phyloP scores from a whole-genome alignment of 2,888 invertebrate species.

The Xanthostigma xanthostigma region DNA sequence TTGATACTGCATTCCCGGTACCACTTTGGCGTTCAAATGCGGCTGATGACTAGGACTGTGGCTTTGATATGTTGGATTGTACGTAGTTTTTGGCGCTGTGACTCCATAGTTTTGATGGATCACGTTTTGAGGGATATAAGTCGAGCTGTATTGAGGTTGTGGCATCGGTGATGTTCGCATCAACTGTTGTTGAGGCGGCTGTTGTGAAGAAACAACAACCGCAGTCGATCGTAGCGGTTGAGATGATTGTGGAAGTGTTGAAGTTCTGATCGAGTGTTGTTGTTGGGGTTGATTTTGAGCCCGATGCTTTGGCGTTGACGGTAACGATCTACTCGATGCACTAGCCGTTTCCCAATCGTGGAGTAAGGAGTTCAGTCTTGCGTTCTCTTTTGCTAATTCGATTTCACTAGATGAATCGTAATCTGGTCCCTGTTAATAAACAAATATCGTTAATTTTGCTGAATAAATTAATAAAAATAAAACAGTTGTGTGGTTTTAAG shows the following conservation, averaged over 20 bases:
- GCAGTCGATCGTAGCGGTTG: conserved; percentile 3
- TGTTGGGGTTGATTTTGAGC: conserved; percentile 14
- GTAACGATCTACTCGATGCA: conserved; percentile 36
- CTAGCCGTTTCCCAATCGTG: conserved; percentile 67
- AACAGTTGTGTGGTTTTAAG: too few species aligned
- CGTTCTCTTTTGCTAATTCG: conserved; percentile 52
- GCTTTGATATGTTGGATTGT: conserved; percentile 4
- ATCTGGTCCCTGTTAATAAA: conserved; percentile 51
- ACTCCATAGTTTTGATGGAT: conserved; percentile 28
- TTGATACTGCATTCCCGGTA: conserved; percentile 24
- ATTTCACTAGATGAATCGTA: conserved; percentile 66
- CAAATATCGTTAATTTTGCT: not conserved
- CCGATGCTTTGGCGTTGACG: conserved; percentile 34
- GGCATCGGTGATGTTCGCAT: conserved; percentile 3
- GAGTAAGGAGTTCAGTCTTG: conserved; percentile 48
- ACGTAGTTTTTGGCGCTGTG: conserved; percentile 14
- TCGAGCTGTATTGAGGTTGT: conserved; percentile 7
- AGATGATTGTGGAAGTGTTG: not conserved
- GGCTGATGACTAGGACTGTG: conserved; percentile 9
- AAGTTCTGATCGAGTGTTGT: conserved; percentile 1
- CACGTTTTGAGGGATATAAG: conserved; percentile 23
- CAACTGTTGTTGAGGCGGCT: conserved; percentile 11
- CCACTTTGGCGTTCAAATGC: conserved; percentile 14
- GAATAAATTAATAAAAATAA: too few species aligned
- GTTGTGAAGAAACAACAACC: conserved; percentile 2